A percentile compares a stretch with the other conserved stretches of the same genome.
Conservation (phyloP, 2,888 invertebrate genomes). For the Andrena camellia region DNA sequence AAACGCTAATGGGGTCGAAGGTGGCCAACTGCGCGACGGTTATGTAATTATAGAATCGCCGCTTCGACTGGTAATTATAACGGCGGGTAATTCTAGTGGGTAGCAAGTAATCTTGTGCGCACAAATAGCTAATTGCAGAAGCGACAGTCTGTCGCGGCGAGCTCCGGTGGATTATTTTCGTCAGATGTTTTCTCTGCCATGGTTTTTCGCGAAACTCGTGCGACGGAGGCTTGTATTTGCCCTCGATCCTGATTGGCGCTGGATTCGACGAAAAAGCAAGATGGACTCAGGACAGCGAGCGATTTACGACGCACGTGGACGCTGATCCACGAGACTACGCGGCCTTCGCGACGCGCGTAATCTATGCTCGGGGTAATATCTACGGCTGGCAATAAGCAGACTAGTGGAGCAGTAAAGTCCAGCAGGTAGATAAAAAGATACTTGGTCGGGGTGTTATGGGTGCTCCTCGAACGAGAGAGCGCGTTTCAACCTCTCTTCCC, state of each 20-base stretch:
- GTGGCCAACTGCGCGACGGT: not conserved
- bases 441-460: slow-evolving; percentile 31
- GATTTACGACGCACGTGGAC: slow-evolving; percentile 47
- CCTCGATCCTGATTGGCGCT: not conserved
- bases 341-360: slow-evolving; percentile 59
- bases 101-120: slow-evolving; percentile 14
- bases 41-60: slow-evolving; percentile 38
- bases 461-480: slow-evolving; percentile 27
- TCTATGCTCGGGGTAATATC: slow-evolving; percentile 38
- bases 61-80: slow-evolving; percentile 38
- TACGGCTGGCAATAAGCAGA: not conserved
- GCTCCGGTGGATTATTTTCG: slow-evolving; percentile 23
- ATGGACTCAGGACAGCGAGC: slow-evolving; percentile 30
- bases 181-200: not conserved
- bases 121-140: slow-evolving; percentile 35
- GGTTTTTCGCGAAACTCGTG: not conserved
- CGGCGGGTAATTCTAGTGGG: slow-evolving; percentile 38
- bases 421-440: slow-evolving; percentile 53
- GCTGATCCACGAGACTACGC: slow-evolving; percentile 44
- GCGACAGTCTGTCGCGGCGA: slow-evolving; percentile 42
- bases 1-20: slow-evolving; percentile 1
- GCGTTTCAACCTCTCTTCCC: slow-evolving; percentile 8
- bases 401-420: slow-evolving; percentile 37
- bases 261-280: slow-evolving; percentile 8
- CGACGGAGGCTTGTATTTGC: not conserved